Conservation (phyloP, 1,140 invertebrate species). For the Reticulitermes speratus region DNA sequence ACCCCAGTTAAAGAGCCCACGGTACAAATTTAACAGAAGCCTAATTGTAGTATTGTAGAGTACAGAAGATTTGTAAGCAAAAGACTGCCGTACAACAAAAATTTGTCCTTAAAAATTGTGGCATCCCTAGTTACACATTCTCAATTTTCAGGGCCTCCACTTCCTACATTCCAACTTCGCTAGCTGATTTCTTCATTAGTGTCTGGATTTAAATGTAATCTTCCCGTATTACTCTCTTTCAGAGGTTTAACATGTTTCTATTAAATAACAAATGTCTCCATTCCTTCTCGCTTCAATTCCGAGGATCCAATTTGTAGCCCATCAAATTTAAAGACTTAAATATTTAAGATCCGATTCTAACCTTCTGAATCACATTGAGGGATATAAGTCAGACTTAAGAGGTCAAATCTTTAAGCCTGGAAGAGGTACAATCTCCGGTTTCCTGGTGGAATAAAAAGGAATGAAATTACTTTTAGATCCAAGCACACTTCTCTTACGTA, state of each 20-base stretch:
- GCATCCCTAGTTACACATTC: no score
- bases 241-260: not conserved
- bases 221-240: not conserved
- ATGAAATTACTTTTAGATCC: not conserved
- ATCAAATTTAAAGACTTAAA: slow-evolving; percentile 15
- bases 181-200: not conserved
- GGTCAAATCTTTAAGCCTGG: not conserved
- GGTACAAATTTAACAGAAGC: no score
- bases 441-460: not conserved
- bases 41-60: no score
- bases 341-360: not conserved
- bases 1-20: no score
- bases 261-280: not conserved
- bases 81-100: no score
- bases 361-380: not conserved
- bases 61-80: no score
- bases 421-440: not conserved
- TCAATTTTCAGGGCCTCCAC: no score
- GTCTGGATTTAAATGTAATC: not conserved
- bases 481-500: not conserved
- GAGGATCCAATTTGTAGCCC: not conserved
- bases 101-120: no score
- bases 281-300: not conserved
- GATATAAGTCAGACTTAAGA: slow-evolving; percentile 11
- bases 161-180: no score